Conservation (phyloP, 2,888 invertebrate genomes). For the Drosophila maculinotata region DNA sequence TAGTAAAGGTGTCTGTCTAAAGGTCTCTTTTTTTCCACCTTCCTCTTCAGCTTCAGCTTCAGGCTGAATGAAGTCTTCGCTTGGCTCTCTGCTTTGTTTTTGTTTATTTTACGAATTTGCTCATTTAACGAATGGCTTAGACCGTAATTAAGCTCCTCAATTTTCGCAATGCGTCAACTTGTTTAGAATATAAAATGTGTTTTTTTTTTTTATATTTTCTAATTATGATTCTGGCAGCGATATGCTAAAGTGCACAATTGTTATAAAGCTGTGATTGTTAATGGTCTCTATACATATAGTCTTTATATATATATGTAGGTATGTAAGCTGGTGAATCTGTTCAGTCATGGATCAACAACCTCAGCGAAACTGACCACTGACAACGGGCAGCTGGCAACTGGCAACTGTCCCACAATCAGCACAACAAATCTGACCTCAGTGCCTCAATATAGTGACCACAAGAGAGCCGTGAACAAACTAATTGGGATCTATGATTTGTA, state of each 20-base stretch:
- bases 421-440: constrained; percentile 29
- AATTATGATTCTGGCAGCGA: constrained; percentile 12
- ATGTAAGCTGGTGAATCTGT: not conserved
- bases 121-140: constrained; percentile 36
- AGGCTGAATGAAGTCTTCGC: not conserved
- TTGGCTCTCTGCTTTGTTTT: constrained; percentile 10
- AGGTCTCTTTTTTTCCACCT: constrained; percentile 29
- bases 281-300: too few species aligned
- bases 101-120: constrained; percentile 40
- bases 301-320: too few species aligned
- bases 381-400: constrained; percentile 13
- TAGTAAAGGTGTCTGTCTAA: constrained; percentile 34
- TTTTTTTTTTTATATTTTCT: not conserved
- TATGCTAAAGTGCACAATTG: constrained; percentile 28
- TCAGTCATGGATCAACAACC: constrained; percentile 18
- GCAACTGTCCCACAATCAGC: constrained; percentile 8
- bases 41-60: constrained; percentile 18
- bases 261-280: constrained; percentile 15
- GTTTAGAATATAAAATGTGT: constrained; percentile 36
- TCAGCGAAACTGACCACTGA: constrained; percentile 1
- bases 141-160: constrained; percentile 56
- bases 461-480: constrained; percentile 32
- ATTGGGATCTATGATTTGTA: constrained; percentile 26
- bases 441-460: constrained; percentile 30
- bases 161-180: constrained; percentile 62